These are phyloP conservation scores for Hylyphantes graminicola DNA, from an alignment of 1,140 invertebrate genomes.

Conservation along the genomic window DNA sequence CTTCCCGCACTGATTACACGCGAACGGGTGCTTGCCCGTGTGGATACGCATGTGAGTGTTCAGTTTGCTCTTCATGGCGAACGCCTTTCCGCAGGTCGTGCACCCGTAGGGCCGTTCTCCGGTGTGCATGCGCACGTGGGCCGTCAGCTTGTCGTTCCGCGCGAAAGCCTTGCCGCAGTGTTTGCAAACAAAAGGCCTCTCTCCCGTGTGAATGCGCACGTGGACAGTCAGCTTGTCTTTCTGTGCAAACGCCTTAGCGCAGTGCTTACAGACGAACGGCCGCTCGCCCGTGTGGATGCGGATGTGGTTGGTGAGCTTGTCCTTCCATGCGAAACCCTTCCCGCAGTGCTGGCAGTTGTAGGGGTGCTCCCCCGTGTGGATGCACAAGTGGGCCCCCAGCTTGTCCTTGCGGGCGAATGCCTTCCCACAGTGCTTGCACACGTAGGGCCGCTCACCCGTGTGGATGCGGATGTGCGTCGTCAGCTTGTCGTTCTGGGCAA, in stretches of 20 bases:
- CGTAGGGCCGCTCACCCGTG: slow-evolving; percentile 66
- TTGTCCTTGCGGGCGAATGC: slow-evolving; percentile 62
- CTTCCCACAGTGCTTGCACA: slow-evolving; percentile 64
- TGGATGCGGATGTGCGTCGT: slow-evolving; percentile 67
- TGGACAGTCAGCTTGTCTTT: slow-evolving; percentile 66
- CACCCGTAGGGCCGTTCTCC: slow-evolving; percentile 67
- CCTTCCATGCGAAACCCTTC: slow-evolving; percentile 81
- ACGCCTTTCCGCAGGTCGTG: slow-evolving; percentile 70
- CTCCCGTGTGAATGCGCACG: slow-evolving; percentile 68
- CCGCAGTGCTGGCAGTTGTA: slow-evolving; percentile 83
- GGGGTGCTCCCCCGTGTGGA: slow-evolving; percentile 80
- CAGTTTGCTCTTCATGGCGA: slow-evolving; percentile 73
- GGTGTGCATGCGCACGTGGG: slow-evolving; percentile 70
- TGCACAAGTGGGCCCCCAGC: slow-evolving; percentile 75
- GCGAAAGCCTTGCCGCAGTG: slow-evolving; percentile 77
- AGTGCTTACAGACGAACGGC: slow-evolving; percentile 64
- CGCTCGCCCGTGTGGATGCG: slow-evolving; percentile 61
- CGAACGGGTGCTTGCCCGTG: slow-evolving; percentile 72
- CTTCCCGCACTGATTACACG: slow-evolving; percentile 75
- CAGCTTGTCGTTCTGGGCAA: slow-evolving; percentile 65
- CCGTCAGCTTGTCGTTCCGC: slow-evolving; percentile 70
- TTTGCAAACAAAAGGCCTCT: slow-evolving; percentile 64
- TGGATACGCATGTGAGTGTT: slow-evolving; percentile 74
- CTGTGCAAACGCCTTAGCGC: slow-evolving; percentile 73
- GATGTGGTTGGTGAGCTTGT: slow-evolving; percentile 63